Conservation (phyloP, 2,113 vertebrate species). For the Eulacestoma nigropectus region DNA sequence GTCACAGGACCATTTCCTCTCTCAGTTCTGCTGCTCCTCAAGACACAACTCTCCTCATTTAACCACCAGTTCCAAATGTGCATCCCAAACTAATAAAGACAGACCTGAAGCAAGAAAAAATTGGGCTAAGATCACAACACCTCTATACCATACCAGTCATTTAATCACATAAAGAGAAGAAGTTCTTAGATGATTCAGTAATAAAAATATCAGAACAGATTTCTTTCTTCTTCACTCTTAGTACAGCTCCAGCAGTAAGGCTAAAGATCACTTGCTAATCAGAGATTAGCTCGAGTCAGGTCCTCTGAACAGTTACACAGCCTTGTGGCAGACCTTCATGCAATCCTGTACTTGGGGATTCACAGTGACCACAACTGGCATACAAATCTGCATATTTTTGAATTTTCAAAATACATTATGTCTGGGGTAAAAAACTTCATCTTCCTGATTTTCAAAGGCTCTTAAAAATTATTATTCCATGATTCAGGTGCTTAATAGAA, state of each 20-base stretch:
- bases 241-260: not conserved
- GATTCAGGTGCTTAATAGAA: not conserved
- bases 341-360: not conserved
- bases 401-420: not conserved
- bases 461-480: not conserved
- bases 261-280: not conserved
- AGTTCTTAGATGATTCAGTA: not conserved
- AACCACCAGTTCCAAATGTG: not conserved
- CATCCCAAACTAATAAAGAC: not conserved
- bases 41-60: not conserved
- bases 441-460: not conserved
- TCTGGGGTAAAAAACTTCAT: not conserved
- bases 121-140: not conserved
- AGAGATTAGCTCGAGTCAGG: not conserved
- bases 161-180: not conserved
- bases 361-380: not conserved
- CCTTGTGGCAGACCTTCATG: rapidly evolving
- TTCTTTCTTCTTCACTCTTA: not conserved
- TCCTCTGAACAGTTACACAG: not conserved
- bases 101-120: not conserved
- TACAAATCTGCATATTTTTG: not conserved
- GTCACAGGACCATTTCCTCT: not conserved
- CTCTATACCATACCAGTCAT: not conserved
- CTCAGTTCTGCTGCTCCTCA: not conserved
- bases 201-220: not conserved